Base-by-base conservation (phyloP, 2,797 vertebrate genomes). In the Pterois miles region DNA sequence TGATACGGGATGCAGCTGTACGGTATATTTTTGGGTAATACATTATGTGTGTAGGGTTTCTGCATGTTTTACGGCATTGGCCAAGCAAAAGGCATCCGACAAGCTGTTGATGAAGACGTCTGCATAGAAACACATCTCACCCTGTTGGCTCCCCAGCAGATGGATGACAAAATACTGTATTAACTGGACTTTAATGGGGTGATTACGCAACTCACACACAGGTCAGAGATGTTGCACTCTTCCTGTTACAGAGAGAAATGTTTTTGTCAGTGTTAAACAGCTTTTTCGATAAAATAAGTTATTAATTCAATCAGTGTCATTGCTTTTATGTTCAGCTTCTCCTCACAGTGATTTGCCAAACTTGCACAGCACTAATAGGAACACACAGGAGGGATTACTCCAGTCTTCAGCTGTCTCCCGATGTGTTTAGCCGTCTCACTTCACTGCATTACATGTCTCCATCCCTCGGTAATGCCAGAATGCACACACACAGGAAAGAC, bases 321-420 rank as follows among this genome's bases (percentile, higher is more conserved):
- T 57, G 16, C 6, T 27, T 67, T 34, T 57, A 58, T 65, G 53
- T 52, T 67, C 31, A 63, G 8, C 40, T 57, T 60, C 40, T 27
- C 8, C 33, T 22, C 23, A 40, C 25, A 63, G 48, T 50, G 57
- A 69, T 73, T 68, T 66, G 5, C 25, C 7, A 52, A 23, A 71
- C 5, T 3, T 66, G 14, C 22, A 31, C 29, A 22, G 68, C 36
- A 25, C 52, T 56, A 71, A 80, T 57, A 23, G 4, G 2, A 38
- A 16, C 53, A 31, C 80, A 48, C 53, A n/a, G 48, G 65, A 84
- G 53, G 43, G 73, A 75, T 72, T 46, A 59, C 58, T 56, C n/a
- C 27, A 69, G 25, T 34, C 69, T 34, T 40, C 14, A 54, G 54
- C 23, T 20, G 3, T 54, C 64, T 53, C 57, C 25, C 18, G 5